Conservation (phyloP, 37 sponge, comb jelly and placozoan species). For the Tethya wilhelma region DNA sequence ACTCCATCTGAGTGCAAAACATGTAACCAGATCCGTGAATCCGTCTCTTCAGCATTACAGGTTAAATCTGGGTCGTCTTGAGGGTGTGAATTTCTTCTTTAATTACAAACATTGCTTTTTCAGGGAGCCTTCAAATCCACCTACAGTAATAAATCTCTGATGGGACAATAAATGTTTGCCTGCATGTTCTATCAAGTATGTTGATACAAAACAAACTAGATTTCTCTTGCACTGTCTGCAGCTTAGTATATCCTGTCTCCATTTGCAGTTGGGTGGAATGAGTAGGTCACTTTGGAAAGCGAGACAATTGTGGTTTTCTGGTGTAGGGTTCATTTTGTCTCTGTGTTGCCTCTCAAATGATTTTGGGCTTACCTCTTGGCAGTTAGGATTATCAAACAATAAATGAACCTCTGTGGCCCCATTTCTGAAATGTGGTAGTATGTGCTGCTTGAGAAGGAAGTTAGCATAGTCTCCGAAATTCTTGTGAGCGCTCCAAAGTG, state of each 20-base stretch:
- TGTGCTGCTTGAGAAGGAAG: constrained; percentile 24
- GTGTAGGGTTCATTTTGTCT: not conserved
- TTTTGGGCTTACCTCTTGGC: constrained; percentile 30
- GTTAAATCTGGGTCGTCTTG: too few species aligned
- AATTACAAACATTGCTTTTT: too few species aligned
- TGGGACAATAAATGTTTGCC: too few species aligned
- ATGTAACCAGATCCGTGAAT: too few species aligned
- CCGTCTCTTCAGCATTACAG: too few species aligned
- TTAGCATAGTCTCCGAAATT: constrained; percentile 27
- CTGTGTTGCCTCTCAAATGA: constrained; percentile 12
- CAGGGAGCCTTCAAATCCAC: too few species aligned
- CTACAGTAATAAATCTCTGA: too few species aligned
- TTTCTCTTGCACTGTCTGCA: constrained; percentile 42
- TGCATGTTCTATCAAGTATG: not conserved
- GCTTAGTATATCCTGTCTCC: constrained; percentile 3
- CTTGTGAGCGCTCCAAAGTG: constrained; percentile 15
- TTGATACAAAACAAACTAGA: constrained; percentile 6
- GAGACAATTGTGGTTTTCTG: constrained; percentile 9
- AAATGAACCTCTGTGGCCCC: constrained; percentile 34
- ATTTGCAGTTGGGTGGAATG: constrained; percentile 16
- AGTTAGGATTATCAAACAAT: constrained; percentile 38
- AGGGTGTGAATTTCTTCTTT: too few species aligned
- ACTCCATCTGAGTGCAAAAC: too few species aligned
- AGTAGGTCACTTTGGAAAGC: not conserved
- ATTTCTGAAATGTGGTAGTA: too few species aligned